Evolutionary conservation across 2,113 vertebrate species (phyloP).

Genomic region (Pogonocichla stellata): DNA sequence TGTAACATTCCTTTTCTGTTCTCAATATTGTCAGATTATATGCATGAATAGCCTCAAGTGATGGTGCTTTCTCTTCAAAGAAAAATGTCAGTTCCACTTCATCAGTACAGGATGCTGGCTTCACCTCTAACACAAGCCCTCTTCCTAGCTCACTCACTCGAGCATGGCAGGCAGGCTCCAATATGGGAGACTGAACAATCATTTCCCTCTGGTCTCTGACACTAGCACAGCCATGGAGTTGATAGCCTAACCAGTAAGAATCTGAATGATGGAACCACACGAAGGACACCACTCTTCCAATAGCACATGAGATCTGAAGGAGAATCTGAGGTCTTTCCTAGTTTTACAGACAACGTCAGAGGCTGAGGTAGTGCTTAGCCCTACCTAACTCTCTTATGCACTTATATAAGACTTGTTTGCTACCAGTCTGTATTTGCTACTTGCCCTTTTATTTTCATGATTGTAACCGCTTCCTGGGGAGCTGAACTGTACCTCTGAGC

Average conservation of each 20-base stretch:
- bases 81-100: not conserved
- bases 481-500: not conserved
- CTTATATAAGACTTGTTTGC: not conserved
- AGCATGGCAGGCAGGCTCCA: accelerated
- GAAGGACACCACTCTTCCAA: not conserved
- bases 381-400: not conserved
- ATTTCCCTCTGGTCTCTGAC: not conserved
- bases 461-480: not conserved
- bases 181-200: not conserved
- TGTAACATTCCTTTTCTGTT: not conserved
- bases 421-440: not conserved
- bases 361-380: not conserved
- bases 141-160: not conserved
- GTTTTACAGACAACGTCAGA: not conserved
- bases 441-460: not conserved
- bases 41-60: not conserved
- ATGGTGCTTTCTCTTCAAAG: not conserved
- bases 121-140: not conserved
- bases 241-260: not conserved
- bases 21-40: not conserved
- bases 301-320: not conserved
- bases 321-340: not conserved
- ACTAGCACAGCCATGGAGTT: not conserved
- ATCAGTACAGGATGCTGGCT: not conserved
- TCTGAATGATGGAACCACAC: not conserved